Evolutionary conservation across 2,113 vertebrate species (phyloP), one percentile per base, ranked within the genome.

Genomic region (Vanacampus margaritifer): DNA sequence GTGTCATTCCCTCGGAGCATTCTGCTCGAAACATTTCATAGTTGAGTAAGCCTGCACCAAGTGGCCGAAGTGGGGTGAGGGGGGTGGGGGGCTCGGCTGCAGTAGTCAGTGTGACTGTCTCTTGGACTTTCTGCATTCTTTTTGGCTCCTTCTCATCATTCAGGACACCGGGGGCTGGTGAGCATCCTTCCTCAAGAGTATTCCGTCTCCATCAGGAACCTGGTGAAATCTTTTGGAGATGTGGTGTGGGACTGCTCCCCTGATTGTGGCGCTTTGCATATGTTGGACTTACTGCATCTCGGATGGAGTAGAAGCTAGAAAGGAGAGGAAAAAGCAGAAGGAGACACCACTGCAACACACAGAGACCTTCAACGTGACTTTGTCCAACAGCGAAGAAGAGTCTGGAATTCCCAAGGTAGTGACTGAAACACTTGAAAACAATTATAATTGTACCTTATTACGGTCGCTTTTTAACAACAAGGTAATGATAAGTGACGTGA

Each of bases 341-440:
- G 94, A 93, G 67, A 86, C 81, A 0, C 84, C 86, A 0, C 87
- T 89, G 12, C 93, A 93, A 73, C 89, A 90, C 36, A 92, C 91
- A 0, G 93, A 94, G 80, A 80, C 92, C 13, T 91, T 89, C 84
- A 96, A 94, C 54, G 64, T 90, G 12, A 95, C 94, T 0, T 67
- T 92, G 10, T 93, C 93, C 61, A 93, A 93, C 93, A 93, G 91
- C 0, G 93, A 96, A 43, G 93, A 95, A 57, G 83, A 92, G 50
- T 90, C 87, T 0, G 91, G 86, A 57, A 84, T 76, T 74, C 77
- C 90, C 71, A 94, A 96, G 95, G 94, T 95, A 94, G 14, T 23
- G 66, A 37, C 6, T 41, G 12, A 43, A 24, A 43, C 37, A 12
- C 36, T 61, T 61, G 7, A 9, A 32, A 32, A 17, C 12, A 41